Evolutionary conservation across 2,113 vertebrate genomes (phyloP), one percentile per base, ranked within the genome.

Genomic region (Tenebrosternarchus preto): DNA sequence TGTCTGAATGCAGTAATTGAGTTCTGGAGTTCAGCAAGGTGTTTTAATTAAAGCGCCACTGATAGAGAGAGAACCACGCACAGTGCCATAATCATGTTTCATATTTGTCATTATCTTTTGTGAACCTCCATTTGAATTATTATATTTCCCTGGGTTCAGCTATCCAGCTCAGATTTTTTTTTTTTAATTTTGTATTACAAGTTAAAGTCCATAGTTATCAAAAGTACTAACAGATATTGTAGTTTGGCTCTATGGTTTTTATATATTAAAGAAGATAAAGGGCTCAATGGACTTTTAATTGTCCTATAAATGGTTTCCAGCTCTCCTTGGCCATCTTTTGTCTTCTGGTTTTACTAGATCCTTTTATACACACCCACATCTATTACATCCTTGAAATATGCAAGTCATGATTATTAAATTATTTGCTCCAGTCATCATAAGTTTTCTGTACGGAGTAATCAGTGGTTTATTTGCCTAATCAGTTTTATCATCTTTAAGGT

Each of bases 1-100:
- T 20, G 33, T 82, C 63, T 76, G 74, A 76, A 80, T 73, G 80
- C 36, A 33, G 29, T 86, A 85, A 87, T 88, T 84, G 53, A 74
- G 83, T 80, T 83, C 57, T 31, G 80, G 69, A 60, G 86, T 53
- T 84, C 81, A 80, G 78, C 69, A 69, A 82, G 59, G 80, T 77
- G 74, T 78, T 88, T 87, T 88, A 87, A 87, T 91, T 86, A 88
- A 88, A 87, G 46, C 69, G 73, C 55, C 73, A 85, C 84, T 84
- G 77, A 84, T 70, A 83, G 75, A 71, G 78, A 82, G 31, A 77
- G 63, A 57, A 55, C 68, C 68, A 70, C 74, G 53, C 73, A 76
- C 63, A 29, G 69, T 24, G 60, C 83, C 77, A 81, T 86, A 86
- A 87, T 86, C 85, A 80, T 80, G 76, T 85, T 88, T 78, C 84